Evolutionary conservation across 1,140 invertebrate species (phyloP).

Genomic region (Formica exsecta): DNA sequence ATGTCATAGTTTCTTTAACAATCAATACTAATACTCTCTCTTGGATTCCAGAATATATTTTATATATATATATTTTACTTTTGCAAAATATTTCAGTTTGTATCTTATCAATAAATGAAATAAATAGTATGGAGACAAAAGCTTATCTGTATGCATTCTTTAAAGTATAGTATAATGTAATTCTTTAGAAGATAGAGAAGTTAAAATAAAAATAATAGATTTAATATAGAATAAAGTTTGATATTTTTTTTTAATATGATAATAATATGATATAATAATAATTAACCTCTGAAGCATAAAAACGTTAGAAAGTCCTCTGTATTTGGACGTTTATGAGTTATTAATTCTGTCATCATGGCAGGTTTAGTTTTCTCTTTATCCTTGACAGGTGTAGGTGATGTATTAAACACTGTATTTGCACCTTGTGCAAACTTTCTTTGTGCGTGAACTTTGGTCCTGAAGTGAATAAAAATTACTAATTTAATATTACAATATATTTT

Average conservation of each 20-base stretch:
- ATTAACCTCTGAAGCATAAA: conserved; percentile 93
- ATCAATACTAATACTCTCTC: neutral
- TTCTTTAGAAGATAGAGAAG: neutral
- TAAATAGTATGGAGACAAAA: neutral
- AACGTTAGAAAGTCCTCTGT: conserved; percentile 97
- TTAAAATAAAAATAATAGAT: conserved; percentile 10
- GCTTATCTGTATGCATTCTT: neutral
- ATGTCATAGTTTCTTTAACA: neutral
- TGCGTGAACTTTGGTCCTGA: conserved; percentile 93
- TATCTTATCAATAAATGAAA: neutral
- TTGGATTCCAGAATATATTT: neutral
- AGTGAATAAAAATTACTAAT: conserved; percentile 69
- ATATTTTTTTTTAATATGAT: conserved; percentile 27
- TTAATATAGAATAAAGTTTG: neutral
- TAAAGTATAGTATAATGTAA: neutral
- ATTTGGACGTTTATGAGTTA: conserved; percentile 92
- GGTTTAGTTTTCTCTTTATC: conserved; percentile 87
- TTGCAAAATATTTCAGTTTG: neutral
- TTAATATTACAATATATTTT: neutral
- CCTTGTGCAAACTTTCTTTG: conserved; percentile 97
- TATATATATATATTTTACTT: neutral
- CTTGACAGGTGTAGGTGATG: conserved; percentile 87
- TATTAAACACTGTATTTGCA: conserved; percentile 84
- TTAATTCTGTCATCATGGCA: conserved; percentile 86
- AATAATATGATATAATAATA: conserved; percentile 33